Percentiles rank a stretch among this genome's conserved stretches.
Evolutionary conservation across 2,888 invertebrate species (phyloP).

Genomic region (Calliphora vomitoria): DNA sequence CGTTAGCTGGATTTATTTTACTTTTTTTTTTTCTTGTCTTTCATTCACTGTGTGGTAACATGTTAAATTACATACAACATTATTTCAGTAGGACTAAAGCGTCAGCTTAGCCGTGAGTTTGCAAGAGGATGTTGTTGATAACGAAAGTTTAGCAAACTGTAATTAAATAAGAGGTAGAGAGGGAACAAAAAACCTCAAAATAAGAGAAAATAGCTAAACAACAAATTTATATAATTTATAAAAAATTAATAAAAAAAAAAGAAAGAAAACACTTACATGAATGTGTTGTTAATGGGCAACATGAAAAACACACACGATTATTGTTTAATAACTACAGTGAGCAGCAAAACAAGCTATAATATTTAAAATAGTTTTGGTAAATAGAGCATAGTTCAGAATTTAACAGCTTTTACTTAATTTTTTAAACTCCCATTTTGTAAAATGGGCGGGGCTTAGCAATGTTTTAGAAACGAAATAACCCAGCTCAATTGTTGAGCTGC

Average conservation of each 20-base stretch:
- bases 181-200: background rate
- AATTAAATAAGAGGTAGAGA: constrained; percentile 40
- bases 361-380: too few relatives aligned
- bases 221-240: constrained; percentile 40
- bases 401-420: too few relatives aligned
- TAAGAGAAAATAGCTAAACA: background rate
- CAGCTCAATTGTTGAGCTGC: background rate
- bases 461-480: too few relatives aligned
- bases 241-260: background rate
- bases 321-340: constrained; percentile 16
- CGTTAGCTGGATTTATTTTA: constrained; percentile 28
- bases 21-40: constrained; percentile 16
- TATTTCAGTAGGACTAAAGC: constrained; percentile 32
- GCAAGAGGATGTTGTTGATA: constrained; percentile 52
- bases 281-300: constrained; percentile 43
- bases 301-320: constrained; percentile 30
- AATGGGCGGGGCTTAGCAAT: too few relatives aligned
- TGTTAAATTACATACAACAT: constrained; percentile 44
- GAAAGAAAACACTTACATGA: constrained; percentile 37
- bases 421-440: too few relatives aligned
- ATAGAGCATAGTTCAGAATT: too few relatives aligned
- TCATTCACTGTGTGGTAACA: constrained; percentile 34
- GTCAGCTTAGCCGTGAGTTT: constrained; percentile 4
- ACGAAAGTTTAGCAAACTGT: constrained; percentile 51
- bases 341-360: constrained; percentile 22